These are phyloP conservation scores for Chirona hameri DNA, from an alignment of 2,888 invertebrate genomes.

Conservation along the genomic window DNA sequence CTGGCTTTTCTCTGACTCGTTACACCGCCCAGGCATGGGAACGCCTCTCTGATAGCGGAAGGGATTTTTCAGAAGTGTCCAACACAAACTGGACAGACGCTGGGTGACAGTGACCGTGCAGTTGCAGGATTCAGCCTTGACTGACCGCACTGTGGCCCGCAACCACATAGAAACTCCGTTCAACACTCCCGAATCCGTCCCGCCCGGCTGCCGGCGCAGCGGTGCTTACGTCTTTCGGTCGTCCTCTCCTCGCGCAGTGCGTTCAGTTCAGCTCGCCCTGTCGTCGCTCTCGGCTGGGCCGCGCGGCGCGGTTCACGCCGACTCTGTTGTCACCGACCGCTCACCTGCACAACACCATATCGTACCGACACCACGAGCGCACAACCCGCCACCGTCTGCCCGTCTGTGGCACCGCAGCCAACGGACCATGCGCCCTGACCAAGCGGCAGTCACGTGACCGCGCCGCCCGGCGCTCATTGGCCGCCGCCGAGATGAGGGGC, in stretches of 20 bases:
- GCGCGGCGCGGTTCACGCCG: background rate
- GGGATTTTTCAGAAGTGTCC: too few species aligned
- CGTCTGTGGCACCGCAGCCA: background rate
- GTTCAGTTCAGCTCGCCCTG: background rate
- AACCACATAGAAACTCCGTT: too few species aligned
- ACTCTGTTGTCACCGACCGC: background rate
- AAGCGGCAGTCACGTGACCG: background rate
- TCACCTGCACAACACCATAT: background rate
- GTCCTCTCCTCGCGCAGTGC: background rate
- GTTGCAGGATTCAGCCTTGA: too few species aligned
- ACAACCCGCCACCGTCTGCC: background rate
- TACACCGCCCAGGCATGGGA: too few species aligned
- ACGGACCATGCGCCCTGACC: conserved; percentile 1
- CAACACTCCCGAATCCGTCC: too few species aligned
- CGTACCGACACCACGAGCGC: background rate
- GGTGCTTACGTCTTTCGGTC: too few species aligned
- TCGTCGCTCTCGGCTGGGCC: background rate
- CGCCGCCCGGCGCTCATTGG: background rate
- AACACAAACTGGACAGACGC: too few species aligned
- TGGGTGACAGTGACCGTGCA: too few species aligned
- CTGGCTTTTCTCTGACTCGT: too few species aligned
- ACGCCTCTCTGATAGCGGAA: too few species aligned
- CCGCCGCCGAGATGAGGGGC: background rate
- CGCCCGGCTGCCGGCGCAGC: too few species aligned
- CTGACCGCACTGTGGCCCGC: too few species aligned